These are phyloP conservation scores for Microtus richardsoni DNA, from an alignment of 2,113 vertebrate species.

Conservation along the genomic window DNA sequence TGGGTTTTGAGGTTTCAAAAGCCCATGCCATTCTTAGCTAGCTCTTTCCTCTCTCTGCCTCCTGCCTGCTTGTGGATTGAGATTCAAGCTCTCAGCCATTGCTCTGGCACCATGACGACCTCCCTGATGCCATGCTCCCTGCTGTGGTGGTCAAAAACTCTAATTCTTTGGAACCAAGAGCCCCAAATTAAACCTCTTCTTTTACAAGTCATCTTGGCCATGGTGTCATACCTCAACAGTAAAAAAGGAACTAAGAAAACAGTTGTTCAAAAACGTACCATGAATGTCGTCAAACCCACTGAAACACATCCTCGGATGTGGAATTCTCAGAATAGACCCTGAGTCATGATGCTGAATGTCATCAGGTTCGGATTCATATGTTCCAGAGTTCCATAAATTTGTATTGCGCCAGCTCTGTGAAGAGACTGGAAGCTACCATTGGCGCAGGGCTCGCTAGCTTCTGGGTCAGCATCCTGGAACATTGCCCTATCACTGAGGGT, in stretches of 20 bases:
- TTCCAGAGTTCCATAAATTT: rapidly evolving
- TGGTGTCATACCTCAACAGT: not conserved
- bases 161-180: not conserved
- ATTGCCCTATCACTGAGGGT: not conserved
- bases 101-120: not conserved
- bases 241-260: not conserved
- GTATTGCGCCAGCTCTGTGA: rapidly evolving
- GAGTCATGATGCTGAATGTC: rapidly evolving
- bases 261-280: not conserved
- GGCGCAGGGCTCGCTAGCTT: rapidly evolving
- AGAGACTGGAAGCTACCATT: rapidly evolving
- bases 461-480: no score
- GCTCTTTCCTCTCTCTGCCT: not conserved
- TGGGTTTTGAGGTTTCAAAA: not conserved
- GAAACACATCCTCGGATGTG: rapidly evolving
- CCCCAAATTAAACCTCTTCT: no score
- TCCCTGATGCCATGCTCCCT: not conserved
- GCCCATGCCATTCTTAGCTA: not conserved
- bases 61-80: not conserved
- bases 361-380: rapidly evolving
- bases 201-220: not conserved
- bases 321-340: rapidly evolving
- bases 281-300: no score
- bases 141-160: not conserved
- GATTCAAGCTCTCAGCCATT: not conserved